Evolutionary conservation across 2,888 invertebrate species (phyloP).

Genomic region (Leucophenga maculata): DNA sequence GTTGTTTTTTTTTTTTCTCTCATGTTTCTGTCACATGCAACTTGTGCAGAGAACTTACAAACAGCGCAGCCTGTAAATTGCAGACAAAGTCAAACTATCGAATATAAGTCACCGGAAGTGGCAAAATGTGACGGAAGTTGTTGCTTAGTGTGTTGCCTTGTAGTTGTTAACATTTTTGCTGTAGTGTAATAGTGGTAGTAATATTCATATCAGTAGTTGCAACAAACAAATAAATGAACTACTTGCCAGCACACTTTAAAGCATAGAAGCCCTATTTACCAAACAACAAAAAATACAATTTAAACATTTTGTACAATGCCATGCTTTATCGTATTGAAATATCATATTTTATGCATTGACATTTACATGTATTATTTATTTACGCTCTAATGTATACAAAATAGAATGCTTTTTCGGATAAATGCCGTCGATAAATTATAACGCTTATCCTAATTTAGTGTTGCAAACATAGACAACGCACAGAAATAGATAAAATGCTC

Average conservation of each 20-base stretch:
- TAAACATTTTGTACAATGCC: too few species aligned
- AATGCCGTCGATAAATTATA: constrained; percentile 61
- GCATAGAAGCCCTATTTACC: background rate
- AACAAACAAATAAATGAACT: background rate
- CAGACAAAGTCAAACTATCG: constrained; percentile 5
- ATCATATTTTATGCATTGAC: constrained; percentile 19
- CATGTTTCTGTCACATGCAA: background rate
- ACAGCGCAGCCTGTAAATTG: background rate
- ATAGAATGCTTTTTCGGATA: constrained; percentile 45
- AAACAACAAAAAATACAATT: background rate
- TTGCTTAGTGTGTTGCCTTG: constrained; percentile 21
- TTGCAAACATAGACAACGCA: constrained; percentile 1
- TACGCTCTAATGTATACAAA: background rate
- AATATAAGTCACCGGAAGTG: constrained; percentile 14
- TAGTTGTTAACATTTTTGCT: background rate
- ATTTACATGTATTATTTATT: constrained; percentile 24
- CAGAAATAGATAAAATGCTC: background rate
- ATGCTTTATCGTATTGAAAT: constrained; percentile 14
- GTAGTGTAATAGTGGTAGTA: too few species aligned
- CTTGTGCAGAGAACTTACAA: background rate
- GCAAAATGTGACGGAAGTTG: constrained; percentile 60
- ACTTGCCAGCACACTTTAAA: constrained; percentile 4
- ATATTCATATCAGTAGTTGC: background rate
- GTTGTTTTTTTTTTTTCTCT: constrained; percentile 1
- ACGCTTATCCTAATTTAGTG: constrained; percentile 57